These are phyloP conservation scores for Eupristina koningsbergeri DNA, from an alignment of 1,140 invertebrate genomes.

Conservation along the genomic window DNA sequence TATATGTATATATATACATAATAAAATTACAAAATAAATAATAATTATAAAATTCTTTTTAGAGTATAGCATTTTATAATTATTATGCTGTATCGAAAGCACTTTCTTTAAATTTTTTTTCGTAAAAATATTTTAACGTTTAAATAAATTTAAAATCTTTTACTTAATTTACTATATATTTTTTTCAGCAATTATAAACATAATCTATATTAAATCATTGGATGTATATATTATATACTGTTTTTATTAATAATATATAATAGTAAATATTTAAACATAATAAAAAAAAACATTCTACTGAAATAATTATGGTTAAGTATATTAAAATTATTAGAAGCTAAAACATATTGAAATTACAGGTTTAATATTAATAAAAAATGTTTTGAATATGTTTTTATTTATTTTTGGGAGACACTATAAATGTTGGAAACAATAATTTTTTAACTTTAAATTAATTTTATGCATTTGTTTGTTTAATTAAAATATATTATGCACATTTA, in stretches of 20 bases:
- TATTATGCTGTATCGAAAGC: not conserved
- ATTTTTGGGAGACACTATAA: too few species aligned
- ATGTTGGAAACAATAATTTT: too few species aligned
- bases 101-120: not conserved
- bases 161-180: not conserved
- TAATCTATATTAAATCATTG: not conserved
- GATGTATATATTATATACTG: too few species aligned
- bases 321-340: slow-evolving; percentile 31
- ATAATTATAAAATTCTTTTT: too few species aligned
- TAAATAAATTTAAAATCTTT: too few species aligned
- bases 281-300: too few species aligned
- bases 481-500: slow-evolving; percentile 43
- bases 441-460: slow-evolving; percentile 9
- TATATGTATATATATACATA: too few species aligned
- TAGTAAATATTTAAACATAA: too few species aligned
- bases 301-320: not conserved
- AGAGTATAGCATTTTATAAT: too few species aligned
- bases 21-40: too few species aligned
- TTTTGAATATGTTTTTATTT: slow-evolving; percentile 17
- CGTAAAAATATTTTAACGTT: too few species aligned
- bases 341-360: slow-evolving; percentile 30
- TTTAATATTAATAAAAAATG: not conserved
- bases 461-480: not conserved
- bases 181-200: not conserved
- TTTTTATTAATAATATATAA: too few species aligned